Base-by-base conservation (phyloP, 2,797 vertebrate genomes). In the Tokudaia tokunoshimensis region DNA sequence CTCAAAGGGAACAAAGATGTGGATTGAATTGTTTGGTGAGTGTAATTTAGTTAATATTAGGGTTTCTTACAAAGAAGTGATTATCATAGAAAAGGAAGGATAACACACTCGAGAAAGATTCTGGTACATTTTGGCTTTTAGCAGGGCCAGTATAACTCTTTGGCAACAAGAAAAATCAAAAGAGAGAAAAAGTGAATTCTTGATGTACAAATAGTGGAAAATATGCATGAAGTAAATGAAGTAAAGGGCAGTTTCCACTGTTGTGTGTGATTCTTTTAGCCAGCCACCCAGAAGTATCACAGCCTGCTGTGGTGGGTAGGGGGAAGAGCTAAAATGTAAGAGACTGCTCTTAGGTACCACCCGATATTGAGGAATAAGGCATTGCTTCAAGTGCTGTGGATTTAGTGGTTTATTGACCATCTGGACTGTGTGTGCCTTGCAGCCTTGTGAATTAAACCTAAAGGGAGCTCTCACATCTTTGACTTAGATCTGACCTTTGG, bases 151-250 rank as follows among this genome's bases (percentile, higher is more conserved):
- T 94, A 98, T 98, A 98, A 98, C 98, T 98, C 63, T 98, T 98
- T 98, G 98, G 98, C 20, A 70, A 75, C 87, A 91, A 89, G 70
- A 97, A 98, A 98, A 98, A 90, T 75, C 52, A 70, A 26, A 50
- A 14, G 11, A 12, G 55, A 97, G 97, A 98, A 96, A 93, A 98
- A 98, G 93, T 98, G 98, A 98, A 98, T 98, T 98, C 98, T 99
- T 98, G 98, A 98, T 98, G 98, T 98, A 97, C 98, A 98, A 98
- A 98, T 98, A 98, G 98, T 98, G 98, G 99, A 99, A 99, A 99
- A 98, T 99, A 98, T 98, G 98, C 98, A 98, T 98, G 98, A 98
- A 98, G 97, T 98, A 98, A 99, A 98, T 98, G 98, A 99, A 99
- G 98, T 98, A 98, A 98, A 98, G 98, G 98, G 99, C 98, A 98